phyloP scores from a whole-genome alignment of 2,888 invertebrate genomes.

The Nomada goodeniana region DNA sequence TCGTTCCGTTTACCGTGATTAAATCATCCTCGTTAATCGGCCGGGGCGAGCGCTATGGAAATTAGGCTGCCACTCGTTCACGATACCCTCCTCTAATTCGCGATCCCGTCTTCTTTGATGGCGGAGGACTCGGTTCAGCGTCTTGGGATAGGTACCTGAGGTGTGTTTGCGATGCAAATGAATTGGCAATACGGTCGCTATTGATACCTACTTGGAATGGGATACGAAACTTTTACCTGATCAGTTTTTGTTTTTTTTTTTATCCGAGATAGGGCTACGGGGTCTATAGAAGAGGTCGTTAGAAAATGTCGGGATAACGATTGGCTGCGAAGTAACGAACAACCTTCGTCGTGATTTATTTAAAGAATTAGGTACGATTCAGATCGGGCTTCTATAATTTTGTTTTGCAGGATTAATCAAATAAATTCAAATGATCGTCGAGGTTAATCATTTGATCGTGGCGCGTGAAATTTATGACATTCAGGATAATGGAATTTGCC shows the following conservation, averaged over 20 bases:
- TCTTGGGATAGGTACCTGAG: background rate
- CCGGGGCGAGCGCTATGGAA: slow-evolving; percentile 20
- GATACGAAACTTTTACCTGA: background rate
- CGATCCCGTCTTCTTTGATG: slow-evolving; percentile 1
- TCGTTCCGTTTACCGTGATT: slow-evolving; percentile 34
- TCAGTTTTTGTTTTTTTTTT: background rate
- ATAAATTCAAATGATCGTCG: background rate
- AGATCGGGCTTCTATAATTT: background rate
- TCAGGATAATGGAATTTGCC: too few relatives aligned
- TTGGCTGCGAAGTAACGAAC: background rate
- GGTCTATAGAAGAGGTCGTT: too few relatives aligned
- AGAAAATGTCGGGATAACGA: too few relatives aligned
- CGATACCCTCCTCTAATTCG: slow-evolving; percentile 1
- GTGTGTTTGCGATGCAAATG: background rate
- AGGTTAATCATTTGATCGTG: too few relatives aligned
- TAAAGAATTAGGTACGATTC: background rate
- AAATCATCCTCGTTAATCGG: slow-evolving; percentile 39
- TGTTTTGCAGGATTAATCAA: background rate
- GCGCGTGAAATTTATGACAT: too few relatives aligned
- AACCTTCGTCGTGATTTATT: background rate
- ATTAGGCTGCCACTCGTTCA: slow-evolving; percentile 17
- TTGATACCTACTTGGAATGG: background rate
- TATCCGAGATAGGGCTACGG: background rate
- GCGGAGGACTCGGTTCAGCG: background rate
- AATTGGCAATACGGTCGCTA: background rate